These are phyloP conservation scores for Catharus minimus DNA, from an alignment of 2,113 vertebrate genomes.

Conservation along the genomic window DNA sequence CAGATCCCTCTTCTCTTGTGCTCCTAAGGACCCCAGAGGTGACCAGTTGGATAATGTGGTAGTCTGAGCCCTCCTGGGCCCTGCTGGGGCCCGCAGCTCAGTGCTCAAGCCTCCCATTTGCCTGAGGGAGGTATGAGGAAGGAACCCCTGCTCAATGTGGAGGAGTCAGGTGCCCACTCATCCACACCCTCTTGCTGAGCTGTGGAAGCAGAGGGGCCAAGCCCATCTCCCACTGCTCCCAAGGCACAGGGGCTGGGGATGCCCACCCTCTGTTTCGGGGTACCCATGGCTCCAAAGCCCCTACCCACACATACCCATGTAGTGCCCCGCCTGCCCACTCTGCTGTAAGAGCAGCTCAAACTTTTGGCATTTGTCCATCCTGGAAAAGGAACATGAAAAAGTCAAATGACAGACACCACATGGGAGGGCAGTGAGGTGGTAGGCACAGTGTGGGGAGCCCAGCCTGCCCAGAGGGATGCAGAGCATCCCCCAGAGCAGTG, in stretches of 20 bases:
- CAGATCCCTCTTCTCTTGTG: background rate
- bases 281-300: background rate
- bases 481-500: fast-evolving
- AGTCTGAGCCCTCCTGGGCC: background rate
- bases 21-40: background rate
- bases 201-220: background rate
- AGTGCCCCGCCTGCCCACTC: background rate
- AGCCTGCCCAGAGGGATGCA: fast-evolving
- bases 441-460: background rate
- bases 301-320: background rate
- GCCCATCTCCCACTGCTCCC: fast-evolving
- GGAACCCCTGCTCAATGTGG: fast-evolving
- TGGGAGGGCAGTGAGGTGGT: background rate
- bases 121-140: background rate
- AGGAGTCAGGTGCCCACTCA: fast-evolving
- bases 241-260: fast-evolving
- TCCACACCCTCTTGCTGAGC: fast-evolving
- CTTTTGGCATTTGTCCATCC: background rate
- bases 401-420: fast-evolving
- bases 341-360: background rate
- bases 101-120: background rate
- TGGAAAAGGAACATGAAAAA: background rate
- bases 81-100: fast-evolving
- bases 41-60: fast-evolving
- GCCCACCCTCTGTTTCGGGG: background rate